phyloP scores from a whole-genome alignment of 2,888 invertebrate genomes.

The Dynastes hyllus region DNA sequence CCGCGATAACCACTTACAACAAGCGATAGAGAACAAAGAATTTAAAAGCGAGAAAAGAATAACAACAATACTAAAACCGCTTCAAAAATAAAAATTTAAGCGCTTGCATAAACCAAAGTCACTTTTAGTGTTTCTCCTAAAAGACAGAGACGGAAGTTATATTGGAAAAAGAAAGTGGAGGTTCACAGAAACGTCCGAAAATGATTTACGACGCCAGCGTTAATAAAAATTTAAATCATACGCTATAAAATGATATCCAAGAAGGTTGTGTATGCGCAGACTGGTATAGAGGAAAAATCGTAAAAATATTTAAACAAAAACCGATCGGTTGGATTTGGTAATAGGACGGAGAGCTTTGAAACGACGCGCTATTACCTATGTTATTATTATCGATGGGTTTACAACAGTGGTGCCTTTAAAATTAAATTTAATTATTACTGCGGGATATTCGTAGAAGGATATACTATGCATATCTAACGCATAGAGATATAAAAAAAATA shows the following conservation, averaged over 20 bases:
- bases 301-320: slow-evolving; percentile 52
- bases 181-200: slow-evolving; percentile 56
- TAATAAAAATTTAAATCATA: slow-evolving; percentile 69
- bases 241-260: slow-evolving; percentile 68
- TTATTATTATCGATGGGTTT: slow-evolving; percentile 7
- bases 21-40: slow-evolving; percentile 4
- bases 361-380: slow-evolving; percentile 1
- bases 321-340: slow-evolving; percentile 10
- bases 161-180: neutral
- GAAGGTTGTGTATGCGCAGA: slow-evolving; percentile 43
- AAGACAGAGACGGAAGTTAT: slow-evolving; percentile 8
- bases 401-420: too few relatives aligned
- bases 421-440: too few relatives aligned
- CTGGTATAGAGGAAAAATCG: slow-evolving; percentile 46
- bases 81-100: slow-evolving; percentile 51
- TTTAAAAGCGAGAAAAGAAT: slow-evolving; percentile 24
- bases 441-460: too few relatives aligned
- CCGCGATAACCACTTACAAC: neutral
- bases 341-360: slow-evolving; percentile 7
- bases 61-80: slow-evolving; percentile 40
- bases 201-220: slow-evolving; percentile 66
- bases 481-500: too few relatives aligned
- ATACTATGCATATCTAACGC: too few relatives aligned
- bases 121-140: slow-evolving; percentile 12
- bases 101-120: slow-evolving; percentile 52